Evolutionary conservation across 2,113 vertebrate genomes (phyloP).

Genomic region (Planiliza haematocheilus): DNA sequence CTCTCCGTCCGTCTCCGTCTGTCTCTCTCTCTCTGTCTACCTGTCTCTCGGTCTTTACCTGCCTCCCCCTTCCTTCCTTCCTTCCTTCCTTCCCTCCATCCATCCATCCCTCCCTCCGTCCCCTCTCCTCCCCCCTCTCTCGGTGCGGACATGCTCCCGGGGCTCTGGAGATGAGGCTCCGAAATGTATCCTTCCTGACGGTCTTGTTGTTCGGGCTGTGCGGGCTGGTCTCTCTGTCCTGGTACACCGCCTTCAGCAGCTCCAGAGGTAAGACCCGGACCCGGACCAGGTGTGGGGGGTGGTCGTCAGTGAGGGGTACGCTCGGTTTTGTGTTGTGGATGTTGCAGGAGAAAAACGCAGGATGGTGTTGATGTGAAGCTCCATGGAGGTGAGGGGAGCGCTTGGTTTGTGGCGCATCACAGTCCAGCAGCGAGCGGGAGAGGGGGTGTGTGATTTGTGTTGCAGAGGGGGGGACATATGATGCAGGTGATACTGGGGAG

Average conservation of each 20-base stretch:
- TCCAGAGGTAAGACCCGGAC: conserved; percentile 89
- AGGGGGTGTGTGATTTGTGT: not conserved
- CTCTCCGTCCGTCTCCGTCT: conserved; percentile 1
- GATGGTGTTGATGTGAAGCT: conserved; percentile 44
- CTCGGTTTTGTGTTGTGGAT: conserved; percentile 33
- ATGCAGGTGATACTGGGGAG: too few relatives aligned
- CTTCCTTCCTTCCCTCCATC: not conserved
- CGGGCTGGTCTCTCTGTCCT: conserved; percentile 95
- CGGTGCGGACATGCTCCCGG: conserved; percentile 84
- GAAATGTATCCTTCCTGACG: conserved; percentile 96
- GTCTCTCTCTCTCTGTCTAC: not conserved
- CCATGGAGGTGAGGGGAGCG: conserved; percentile 45
- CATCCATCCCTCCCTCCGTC: conserved; percentile 3
- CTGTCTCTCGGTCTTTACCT: conserved; percentile 25
- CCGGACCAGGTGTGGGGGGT: not conserved
- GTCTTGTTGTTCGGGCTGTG: conserved; percentile 93
- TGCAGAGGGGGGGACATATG: not conserved
- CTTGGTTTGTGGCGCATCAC: conserved; percentile 22
- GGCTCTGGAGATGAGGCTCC: conserved; percentile 92
- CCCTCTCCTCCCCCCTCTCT: conserved; percentile 55
- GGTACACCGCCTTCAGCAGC: conserved; percentile 97
- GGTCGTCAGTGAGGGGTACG: not conserved
- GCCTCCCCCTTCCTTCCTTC: not conserved
- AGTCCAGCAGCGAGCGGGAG: not conserved
- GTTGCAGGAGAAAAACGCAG: conserved; percentile 27